Conservation (phyloP, 2,888 invertebrate genomes). For the Scaptomyza cyrtandrae region DNA sequence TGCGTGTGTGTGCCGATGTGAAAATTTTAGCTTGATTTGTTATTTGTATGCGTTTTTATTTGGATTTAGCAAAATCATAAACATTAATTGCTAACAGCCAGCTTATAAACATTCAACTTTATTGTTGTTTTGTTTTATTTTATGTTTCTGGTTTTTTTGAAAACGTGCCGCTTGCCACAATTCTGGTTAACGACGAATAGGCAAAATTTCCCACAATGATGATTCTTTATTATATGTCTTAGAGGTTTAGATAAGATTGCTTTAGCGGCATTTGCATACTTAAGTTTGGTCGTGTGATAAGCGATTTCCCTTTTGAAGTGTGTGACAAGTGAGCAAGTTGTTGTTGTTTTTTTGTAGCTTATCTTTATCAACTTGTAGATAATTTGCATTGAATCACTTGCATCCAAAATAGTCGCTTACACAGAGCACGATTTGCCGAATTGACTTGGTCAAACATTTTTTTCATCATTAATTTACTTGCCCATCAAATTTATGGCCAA, state of each 20-base stretch:
- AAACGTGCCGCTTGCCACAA: conserved; percentile 21
- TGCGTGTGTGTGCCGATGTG: background rate
- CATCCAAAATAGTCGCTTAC: conserved; percentile 59
- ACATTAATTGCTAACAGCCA: conserved; percentile 29
- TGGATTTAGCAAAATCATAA: conserved; percentile 34
- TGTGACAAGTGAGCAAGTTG: background rate
- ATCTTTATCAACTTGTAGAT: conserved; percentile 33
- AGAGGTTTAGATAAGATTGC: conserved; percentile 31
- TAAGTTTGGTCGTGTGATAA: conserved; percentile 16
- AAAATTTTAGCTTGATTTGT: conserved; percentile 21
- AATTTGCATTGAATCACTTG: conserved; percentile 45
- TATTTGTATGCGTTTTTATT: conserved; percentile 5
- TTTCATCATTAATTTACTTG: conserved; percentile 19
- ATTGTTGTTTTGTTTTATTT: conserved; percentile 10
- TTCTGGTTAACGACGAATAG: background rate
- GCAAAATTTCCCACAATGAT: conserved; percentile 16
- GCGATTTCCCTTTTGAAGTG: conserved; percentile 6
- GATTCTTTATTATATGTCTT: conserved; percentile 8
- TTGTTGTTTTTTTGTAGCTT: background rate
- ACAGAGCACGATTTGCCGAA: conserved; percentile 25
- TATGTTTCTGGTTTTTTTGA: background rate
- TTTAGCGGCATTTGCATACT: conserved; percentile 25
- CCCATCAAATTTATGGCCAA: conserved; percentile 7
- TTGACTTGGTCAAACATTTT: conserved; percentile 45
- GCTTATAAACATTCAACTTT: conserved; percentile 17